Base-by-base conservation (phyloP, 1,140 invertebrate genomes). In the Gryon sp. region DNA sequence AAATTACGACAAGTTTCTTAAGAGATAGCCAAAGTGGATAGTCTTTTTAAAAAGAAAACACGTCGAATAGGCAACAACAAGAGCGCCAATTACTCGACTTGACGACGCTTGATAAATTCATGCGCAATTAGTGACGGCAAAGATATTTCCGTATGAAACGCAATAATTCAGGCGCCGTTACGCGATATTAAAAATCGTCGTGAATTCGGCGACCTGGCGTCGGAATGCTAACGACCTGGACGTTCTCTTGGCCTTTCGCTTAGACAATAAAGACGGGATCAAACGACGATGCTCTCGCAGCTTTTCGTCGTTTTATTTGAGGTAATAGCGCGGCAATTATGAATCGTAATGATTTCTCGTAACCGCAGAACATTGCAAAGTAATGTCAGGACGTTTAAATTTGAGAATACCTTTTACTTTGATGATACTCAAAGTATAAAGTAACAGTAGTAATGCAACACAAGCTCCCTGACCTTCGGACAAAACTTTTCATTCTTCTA, bases 111-210 rank as follows among this genome's bases (percentile, higher is more conserved):
- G 63, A 68, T 63, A 68, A 76, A 76, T 76, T 76, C 30, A 45
- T 41, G 62, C 62, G 62, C 57, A 76, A 76, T 68, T 68, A 76
- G 62, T 32, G n/a, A 32, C 62, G 46, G 11, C 45, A 45, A 46
- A 45, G 45, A 63, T 76, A 74, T 66, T 66, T 74, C 70, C 5
- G 70, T 30, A 19, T 60, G 28, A 53, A 20, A 18, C 22, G 36
- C 62, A 52, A 75, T 75, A 62, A 75, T 55, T 75, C 46, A 68
- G 32, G 28, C 52, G 53, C 6, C 16, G 45, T 41, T 32, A 15
- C 32, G 65, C 53, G 60, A 75, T 75, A 75, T 75, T 75, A 66
- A 75, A 75, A 68, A 52, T 73, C 43, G 59, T 36, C 50, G 32
- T 50, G 48, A 36, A 57, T 65, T 52, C 45, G 48, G 24, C 32